Evolutionary conservation across 2,113 vertebrate species (phyloP).

Genomic region (Rhabdomys dilectus): DNA sequence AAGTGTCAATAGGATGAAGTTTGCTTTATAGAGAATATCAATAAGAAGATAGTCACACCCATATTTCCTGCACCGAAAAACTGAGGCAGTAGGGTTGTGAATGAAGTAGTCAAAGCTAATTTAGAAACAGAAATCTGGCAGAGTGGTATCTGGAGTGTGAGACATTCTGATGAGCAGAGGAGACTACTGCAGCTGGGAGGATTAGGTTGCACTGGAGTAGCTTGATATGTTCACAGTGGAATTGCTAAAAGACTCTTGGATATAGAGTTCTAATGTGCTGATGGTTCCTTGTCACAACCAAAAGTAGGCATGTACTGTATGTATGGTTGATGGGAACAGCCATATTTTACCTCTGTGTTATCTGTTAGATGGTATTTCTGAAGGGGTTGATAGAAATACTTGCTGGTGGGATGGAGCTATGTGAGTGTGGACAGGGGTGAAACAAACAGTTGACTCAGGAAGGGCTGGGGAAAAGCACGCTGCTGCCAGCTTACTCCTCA

Average conservation of each 20-base stretch:
- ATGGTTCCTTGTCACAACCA: neutral
- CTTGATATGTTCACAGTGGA: neutral
- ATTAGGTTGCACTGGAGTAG: neutral
- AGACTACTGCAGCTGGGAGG: neutral
- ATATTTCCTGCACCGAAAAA: neutral
- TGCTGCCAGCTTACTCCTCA: neutral
- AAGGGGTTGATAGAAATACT: slow-evolving; percentile 44
- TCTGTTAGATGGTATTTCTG: slow-evolving; percentile 10
- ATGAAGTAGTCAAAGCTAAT: neutral
- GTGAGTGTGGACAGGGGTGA: neutral
- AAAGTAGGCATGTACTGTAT: neutral
- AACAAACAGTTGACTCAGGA: neutral
- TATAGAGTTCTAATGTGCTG: neutral
- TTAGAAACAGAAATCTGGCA: neutral
- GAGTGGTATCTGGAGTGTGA: neutral
- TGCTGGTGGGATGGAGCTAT: neutral
- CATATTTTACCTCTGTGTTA: neutral
- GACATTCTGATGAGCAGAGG: neutral
- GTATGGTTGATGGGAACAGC: neutral
- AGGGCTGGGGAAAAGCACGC: neutral
- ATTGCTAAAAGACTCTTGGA: neutral
- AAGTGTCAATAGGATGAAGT: neutral
- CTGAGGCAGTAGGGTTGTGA: neutral
- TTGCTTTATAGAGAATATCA: neutral
- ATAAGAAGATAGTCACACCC: neutral